Conservation (phyloP, 2,113 vertebrate genomes). For the Boleophthalmus pectinirostris region DNA sequence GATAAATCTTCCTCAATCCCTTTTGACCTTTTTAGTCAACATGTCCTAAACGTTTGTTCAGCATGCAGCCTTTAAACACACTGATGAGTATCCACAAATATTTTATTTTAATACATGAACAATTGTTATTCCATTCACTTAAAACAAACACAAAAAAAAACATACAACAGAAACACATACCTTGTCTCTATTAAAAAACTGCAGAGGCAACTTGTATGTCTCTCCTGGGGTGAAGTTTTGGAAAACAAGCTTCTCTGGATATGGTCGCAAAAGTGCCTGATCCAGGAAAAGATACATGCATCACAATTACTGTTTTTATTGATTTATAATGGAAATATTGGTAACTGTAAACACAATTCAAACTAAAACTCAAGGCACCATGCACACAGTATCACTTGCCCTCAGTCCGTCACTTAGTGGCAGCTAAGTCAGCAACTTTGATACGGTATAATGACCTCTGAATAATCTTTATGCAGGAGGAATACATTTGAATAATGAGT, state of each 20-base stretch:
- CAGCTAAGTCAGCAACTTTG: constrained; percentile 43
- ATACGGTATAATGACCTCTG: constrained; percentile 26
- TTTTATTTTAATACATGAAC: not conserved
- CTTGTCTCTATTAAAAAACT: constrained; percentile 74
- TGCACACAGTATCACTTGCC: constrained; percentile 46
- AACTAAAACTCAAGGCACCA: constrained; percentile 7
- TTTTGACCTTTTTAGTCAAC: constrained; percentile 21
- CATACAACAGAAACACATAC: not conserved
- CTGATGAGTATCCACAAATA: not conserved
- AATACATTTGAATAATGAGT: constrained; percentile 21
- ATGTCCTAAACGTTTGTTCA: not conserved
- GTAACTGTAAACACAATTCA: not conserved
- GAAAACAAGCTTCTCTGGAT: constrained; percentile 86
- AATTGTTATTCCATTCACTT: not conserved
- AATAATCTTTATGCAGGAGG: constrained; percentile 22
- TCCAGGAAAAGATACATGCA: constrained; percentile 54
- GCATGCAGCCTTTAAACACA: constrained; percentile 8
- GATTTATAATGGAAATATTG: not conserved
- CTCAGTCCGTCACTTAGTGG: constrained; percentile 42
- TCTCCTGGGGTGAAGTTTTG: constrained; percentile 80
- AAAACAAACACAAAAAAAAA: not conserved
- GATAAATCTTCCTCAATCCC: constrained; percentile 20
- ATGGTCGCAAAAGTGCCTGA: constrained; percentile 83
- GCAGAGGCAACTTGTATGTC: constrained; percentile 78
- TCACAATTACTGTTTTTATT: not conserved